phyloP scores from a whole-genome alignment of 2,888 invertebrate genomes.

The Ganaspis brasiliensis region DNA sequence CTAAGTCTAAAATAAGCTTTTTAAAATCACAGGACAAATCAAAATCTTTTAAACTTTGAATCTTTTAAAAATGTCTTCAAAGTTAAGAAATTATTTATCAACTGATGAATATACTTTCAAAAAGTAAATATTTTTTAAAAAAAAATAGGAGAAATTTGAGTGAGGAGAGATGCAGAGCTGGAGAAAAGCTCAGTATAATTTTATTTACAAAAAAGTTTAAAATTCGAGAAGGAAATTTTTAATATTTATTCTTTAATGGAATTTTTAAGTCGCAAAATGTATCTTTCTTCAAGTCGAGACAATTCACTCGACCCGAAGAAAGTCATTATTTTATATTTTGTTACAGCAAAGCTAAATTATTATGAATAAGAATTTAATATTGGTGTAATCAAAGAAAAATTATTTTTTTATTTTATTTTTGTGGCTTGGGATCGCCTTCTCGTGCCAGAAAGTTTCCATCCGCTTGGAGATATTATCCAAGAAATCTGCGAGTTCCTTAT shows the following conservation, averaged over 20 bases:
- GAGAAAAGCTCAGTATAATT: too few species aligned
- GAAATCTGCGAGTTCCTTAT: conserved; percentile 25
- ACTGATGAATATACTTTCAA: too few species aligned
- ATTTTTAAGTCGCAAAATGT: not conserved
- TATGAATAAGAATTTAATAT: too few species aligned
- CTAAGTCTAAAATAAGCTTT: not conserved
- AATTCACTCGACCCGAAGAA: not conserved
- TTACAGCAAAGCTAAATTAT: not conserved
- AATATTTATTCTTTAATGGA: too few species aligned
- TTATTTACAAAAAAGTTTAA: too few species aligned
- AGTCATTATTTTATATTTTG: not conserved
- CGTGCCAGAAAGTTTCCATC: conserved; percentile 6
- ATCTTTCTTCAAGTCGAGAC: not conserved
- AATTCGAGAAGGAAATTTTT: too few species aligned
- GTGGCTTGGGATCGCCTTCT: conserved; percentile 14
- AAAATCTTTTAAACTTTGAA: not conserved
- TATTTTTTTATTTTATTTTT: not conserved
- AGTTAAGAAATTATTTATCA: too few species aligned
- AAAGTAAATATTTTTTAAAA: too few species aligned
- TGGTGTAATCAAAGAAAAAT: not conserved
- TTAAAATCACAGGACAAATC: not conserved
- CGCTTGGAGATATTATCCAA: conserved; percentile 17
- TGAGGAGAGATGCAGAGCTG: too few species aligned
- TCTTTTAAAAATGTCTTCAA: not conserved
- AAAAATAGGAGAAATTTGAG: too few species aligned